These are phyloP conservation scores for Typhlichthys subterraneus DNA, from an alignment of 2,797 vertebrate genomes.

Conservation along the genomic window DNA sequence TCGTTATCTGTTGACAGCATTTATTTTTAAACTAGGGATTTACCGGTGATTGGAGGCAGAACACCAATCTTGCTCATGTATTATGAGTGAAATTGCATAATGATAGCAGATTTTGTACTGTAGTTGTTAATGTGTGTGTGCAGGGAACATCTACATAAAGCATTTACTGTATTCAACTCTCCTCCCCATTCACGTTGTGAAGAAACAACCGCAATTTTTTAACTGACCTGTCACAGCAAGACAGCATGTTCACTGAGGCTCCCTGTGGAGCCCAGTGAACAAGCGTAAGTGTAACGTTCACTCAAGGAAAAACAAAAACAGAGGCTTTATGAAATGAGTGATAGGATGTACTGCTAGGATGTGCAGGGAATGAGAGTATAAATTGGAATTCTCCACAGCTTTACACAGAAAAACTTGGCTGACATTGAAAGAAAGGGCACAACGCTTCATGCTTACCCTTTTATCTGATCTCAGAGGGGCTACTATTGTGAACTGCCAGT, in stretches of 20 bases:
- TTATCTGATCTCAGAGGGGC: slow-evolving; percentile 50
- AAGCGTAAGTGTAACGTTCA: slow-evolving; percentile 47
- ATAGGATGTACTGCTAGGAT: slow-evolving; percentile 35
- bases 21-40: no score
- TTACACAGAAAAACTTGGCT: slow-evolving; percentile 42
- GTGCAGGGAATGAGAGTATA: no score
- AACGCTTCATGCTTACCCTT: slow-evolving; percentile 38
- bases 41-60: no score
- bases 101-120: no score
- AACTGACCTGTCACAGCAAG: slow-evolving; percentile 54
- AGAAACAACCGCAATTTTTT: slow-evolving; percentile 40
- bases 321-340: slow-evolving; percentile 42
- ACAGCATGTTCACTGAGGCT: slow-evolving; percentile 42
- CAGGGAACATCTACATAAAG: no score
- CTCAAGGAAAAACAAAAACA: slow-evolving; percentile 37
- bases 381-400: slow-evolving; percentile 43
- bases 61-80: no score
- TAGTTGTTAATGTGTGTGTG: no score
- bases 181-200: slow-evolving; percentile 33
- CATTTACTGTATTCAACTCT: neutral
- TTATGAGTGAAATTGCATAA: no score
- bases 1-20: no score
- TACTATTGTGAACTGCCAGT: no score
- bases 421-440: slow-evolving; percentile 44
- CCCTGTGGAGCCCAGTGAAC: slow-evolving; percentile 37